These are phyloP conservation scores for Rotaria macrura DNA, from an alignment of 2,888 invertebrate species.

Conservation along the genomic window DNA sequence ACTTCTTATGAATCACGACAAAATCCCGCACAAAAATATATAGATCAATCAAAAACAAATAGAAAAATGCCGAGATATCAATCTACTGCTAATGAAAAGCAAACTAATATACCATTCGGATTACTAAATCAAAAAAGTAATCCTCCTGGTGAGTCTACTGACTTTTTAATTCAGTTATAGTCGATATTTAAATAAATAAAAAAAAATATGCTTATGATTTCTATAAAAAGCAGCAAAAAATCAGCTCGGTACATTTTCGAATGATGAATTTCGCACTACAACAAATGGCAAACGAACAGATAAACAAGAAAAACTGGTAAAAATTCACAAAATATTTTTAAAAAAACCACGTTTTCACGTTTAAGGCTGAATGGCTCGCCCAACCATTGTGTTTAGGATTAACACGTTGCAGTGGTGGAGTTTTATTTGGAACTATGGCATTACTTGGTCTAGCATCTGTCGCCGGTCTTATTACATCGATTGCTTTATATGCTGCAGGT, in stretches of 20 bases:
- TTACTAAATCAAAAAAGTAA: neutral
- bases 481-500: neutral
- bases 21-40: neutral
- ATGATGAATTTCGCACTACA: neutral
- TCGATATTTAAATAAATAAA: too few relatives aligned
- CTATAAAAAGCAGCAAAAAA: neutral
- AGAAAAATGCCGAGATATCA: neutral
- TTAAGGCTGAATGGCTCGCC: neutral
- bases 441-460: neutral
- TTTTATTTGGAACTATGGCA: neutral
- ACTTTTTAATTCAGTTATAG: neutral
- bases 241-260: neutral
- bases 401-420: neutral
- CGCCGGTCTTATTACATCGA: neutral
- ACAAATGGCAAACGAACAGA: neutral
- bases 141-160: neutral
- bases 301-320: neutral
- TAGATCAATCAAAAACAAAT: neutral
- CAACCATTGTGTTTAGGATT: neutral
- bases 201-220: neutral
- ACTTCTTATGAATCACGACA: neutral
- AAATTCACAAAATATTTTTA: too few relatives aligned
- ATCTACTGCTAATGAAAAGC: neutral
- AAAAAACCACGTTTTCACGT: neutral
- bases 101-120: neutral